phyloP scores from a whole-genome alignment of 2,113 vertebrate genomes.

The Prunella himalayana region DNA sequence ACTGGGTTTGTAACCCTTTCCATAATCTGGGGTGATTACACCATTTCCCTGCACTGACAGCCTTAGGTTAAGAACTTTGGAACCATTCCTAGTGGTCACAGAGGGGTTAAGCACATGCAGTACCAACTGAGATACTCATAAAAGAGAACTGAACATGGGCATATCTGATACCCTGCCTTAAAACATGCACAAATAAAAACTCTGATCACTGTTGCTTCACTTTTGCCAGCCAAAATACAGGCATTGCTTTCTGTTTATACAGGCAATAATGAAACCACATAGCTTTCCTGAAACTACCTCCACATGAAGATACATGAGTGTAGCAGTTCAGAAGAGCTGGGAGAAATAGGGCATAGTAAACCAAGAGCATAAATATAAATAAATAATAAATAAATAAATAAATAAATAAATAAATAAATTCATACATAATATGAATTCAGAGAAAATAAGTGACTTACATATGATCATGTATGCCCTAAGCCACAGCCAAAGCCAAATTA shows the following conservation, averaged over 20 bases:
- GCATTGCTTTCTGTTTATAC: background rate
- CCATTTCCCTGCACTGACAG: background rate
- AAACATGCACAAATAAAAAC: background rate
- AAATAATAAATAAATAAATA: background rate
- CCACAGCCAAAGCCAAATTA: background rate
- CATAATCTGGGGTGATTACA: background rate
- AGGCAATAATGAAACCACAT: background rate
- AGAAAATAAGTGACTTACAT: background rate
- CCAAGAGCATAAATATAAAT: background rate
- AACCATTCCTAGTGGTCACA: background rate
- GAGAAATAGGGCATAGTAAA: background rate
- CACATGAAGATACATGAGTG: background rate
- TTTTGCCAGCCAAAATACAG: background rate
- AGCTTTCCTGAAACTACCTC: background rate
- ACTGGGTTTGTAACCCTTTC: background rate
- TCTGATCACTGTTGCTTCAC: background rate
- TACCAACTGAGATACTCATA: background rate
- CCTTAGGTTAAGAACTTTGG: background rate
- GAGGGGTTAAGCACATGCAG: background rate
- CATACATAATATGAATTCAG: background rate
- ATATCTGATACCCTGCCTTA: background rate
- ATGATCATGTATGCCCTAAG: background rate
- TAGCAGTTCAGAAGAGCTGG: background rate
- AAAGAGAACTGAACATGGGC: background rate
- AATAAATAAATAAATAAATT: background rate